Base-by-base conservation (phyloP, 2,113 vertebrate species). In the Erinaceus europaeus region DNA sequence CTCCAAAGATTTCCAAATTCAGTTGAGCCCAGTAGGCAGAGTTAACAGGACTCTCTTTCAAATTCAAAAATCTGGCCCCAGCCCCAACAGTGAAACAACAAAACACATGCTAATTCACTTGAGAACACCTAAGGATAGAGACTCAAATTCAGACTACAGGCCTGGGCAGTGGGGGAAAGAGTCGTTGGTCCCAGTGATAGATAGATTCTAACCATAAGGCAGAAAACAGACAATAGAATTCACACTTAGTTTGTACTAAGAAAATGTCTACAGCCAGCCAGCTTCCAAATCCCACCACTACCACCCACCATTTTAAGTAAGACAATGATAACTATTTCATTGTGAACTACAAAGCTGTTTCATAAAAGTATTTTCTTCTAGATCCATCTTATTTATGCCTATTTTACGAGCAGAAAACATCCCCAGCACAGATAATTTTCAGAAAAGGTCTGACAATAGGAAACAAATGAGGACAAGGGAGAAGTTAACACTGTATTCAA, bases 61-160 rank as follows among this genome's bases (percentile, higher is more conserved):
- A 95, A 94, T 91, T 94, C 86, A 92, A 93, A 95, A 91, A 79
- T 69, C 88, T 94, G 91, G 90, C 90, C 62, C 0, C 0, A 0
- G 59, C 84, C 93, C 82, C 76, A 91, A 92, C 77, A 89, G 90
- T 92, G 95, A 96, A 96, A 77, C 86, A 94, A 84, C 7, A 10
- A 93, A 86, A 93, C 93, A 84, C 89, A 93, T 1, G 14, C 90
- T 93, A 81, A 94, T 92, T 94, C 92, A 89, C 55, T 94, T 67
- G 69, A 89, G 76, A 90, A 92, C 0, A 21, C 89, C 80, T 90
- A 95, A 93, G 90, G 96, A 88, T 34, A 87, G 25, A 11, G 53
- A 92, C 42, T 95, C 93, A 90, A 83, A 85, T 93, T 95, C 94
- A 94, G 94, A 94, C 90, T 81, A 46, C 38, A 89, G 87, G 64